phyloP scores from a whole-genome alignment of 2,797 vertebrate genomes.

The Sciurus carolinensis region DNA sequence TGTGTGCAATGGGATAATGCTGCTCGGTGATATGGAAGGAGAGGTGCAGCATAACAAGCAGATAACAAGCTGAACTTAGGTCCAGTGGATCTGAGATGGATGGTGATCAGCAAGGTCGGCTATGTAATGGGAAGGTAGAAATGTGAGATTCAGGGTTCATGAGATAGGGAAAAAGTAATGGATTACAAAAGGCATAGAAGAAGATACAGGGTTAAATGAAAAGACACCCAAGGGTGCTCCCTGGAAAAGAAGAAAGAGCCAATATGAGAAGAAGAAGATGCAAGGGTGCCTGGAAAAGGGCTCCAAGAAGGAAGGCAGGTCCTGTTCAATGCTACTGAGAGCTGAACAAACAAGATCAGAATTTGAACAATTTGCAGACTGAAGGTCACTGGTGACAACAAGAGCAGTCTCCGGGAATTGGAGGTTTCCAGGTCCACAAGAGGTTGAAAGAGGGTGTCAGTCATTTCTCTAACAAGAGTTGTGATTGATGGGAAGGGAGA shows the following conservation, averaged over 20 bases:
- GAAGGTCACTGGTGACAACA: neutral
- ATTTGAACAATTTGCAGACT: neutral
- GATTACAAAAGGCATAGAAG: neutral
- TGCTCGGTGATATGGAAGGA: neutral
- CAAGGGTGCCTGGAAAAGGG: neutral
- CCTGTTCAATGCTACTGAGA: neutral
- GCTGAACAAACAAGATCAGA: neutral
- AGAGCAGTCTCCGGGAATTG: neutral
- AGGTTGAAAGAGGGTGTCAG: neutral
- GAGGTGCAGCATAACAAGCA: neutral
- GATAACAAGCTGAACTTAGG: neutral
- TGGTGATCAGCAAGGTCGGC: neutral
- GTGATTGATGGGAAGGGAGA: neutral
- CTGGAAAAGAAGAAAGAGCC: neutral
- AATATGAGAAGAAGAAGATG: neutral
- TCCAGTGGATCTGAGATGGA: neutral
- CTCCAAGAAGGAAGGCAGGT: neutral
- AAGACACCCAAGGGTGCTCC: neutral
- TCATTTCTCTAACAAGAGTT: neutral
- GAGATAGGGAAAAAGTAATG: neutral
- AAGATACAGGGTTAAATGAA: neutral
- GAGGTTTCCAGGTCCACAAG: neutral
- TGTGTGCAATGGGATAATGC: neutral
- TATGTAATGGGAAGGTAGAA: neutral
- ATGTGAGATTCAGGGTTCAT: neutral